Conservation (phyloP, 2,888 invertebrate species). For the Gortyna flavago region DNA sequence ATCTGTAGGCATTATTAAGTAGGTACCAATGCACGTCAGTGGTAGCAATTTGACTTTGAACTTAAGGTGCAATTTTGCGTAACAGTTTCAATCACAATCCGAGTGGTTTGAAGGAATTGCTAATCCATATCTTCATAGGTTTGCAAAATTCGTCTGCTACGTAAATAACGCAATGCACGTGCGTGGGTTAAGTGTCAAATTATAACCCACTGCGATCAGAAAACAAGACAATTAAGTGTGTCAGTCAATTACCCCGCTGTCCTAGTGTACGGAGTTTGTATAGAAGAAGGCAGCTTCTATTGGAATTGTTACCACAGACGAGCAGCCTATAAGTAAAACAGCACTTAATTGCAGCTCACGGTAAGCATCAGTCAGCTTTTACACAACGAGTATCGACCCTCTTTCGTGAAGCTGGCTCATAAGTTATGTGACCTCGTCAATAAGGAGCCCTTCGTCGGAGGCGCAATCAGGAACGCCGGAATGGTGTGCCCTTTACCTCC, state of each 20-base stretch:
- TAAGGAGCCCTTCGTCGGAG: conserved; percentile 43
- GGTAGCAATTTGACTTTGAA: neutral
- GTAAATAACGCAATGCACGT: neutral
- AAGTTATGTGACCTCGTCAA: conserved; percentile 33
- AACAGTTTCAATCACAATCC: neutral
- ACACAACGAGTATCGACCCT: conserved; percentile 48
- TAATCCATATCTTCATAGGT: neutral
- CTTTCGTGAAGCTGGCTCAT: conserved; percentile 3
- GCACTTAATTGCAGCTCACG: conserved; percentile 20
- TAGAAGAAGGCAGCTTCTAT: too few species aligned
- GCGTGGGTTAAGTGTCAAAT: neutral
- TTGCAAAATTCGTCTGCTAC: neutral
- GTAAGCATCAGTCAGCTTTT: conserved; percentile 31
- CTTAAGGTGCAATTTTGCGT: neutral
- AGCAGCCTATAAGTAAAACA: too few species aligned
- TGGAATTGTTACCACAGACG: too few species aligned
- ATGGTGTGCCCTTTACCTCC: conserved; percentile 22
- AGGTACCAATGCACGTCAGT: neutral
- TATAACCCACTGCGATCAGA: too few species aligned
- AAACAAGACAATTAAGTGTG: too few species aligned
- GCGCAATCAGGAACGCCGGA: conserved; percentile 39
- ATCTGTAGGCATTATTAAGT: neutral
- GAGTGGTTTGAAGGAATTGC: neutral
- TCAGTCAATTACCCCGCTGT: too few species aligned
- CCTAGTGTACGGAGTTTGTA: too few species aligned